These are phyloP conservation scores for Ferrisia virgata DNA, from an alignment of 2,888 invertebrate genomes.

Conservation along the genomic window DNA sequence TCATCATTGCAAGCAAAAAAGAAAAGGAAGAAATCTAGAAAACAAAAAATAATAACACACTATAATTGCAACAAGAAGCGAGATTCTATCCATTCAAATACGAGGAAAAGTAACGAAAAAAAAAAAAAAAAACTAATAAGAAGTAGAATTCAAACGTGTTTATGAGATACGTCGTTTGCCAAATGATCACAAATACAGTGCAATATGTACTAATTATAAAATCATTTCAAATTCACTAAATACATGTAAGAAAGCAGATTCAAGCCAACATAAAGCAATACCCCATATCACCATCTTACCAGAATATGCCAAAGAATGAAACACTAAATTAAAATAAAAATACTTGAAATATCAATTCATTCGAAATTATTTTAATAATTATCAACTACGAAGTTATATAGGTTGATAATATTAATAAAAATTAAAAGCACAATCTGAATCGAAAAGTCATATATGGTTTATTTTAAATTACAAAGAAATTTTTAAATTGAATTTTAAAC, in stretches of 20 bases:
- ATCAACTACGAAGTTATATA: background rate
- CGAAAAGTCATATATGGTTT: no score
- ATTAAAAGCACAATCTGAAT: background rate
- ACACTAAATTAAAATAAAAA: slow-evolving; percentile 54
- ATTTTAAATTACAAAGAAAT: no score
- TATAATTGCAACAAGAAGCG: slow-evolving; percentile 16
- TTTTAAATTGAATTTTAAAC: no score
- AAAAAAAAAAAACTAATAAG: background rate
- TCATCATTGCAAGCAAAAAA: background rate
- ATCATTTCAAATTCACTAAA: background rate
- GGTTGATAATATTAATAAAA: background rate
- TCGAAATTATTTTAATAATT: background rate
- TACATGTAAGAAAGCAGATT: background rate
- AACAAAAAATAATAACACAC: background rate
- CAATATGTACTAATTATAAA: background rate
- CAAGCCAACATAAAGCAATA: background rate
- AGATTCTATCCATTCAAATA: background rate
- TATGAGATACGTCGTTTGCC: background rate
- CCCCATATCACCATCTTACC: slow-evolving; percentile 65
- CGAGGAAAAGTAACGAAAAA: background rate
- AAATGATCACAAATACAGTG: background rate
- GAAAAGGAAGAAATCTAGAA: background rate
- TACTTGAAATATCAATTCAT: background rate
- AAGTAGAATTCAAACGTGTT: background rate
- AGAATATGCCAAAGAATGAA: slow-evolving; percentile 94